phyloP scores from a whole-genome alignment of 2,113 vertebrate genomes.

The Paracanthobrama guichenoti region DNA sequence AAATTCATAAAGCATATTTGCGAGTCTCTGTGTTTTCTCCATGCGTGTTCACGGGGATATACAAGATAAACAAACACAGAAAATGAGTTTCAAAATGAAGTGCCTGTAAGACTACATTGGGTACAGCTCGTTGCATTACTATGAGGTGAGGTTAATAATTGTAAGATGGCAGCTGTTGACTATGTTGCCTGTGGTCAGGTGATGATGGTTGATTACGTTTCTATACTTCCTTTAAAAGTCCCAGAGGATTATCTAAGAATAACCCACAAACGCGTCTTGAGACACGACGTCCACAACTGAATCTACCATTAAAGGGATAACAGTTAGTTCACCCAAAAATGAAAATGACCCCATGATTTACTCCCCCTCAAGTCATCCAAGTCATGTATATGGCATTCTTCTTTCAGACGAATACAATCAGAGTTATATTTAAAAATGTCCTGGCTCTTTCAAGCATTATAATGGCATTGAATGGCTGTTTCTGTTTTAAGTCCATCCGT shows the following conservation, averaged over 20 bases:
- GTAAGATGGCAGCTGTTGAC: slow-evolving; percentile 19
- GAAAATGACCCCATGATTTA: too few relatives aligned
- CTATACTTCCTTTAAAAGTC: neutral
- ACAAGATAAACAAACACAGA: neutral
- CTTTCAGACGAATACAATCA: too few relatives aligned
- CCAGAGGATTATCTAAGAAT: neutral
- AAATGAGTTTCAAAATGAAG: neutral
- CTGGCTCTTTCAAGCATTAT: too few relatives aligned
- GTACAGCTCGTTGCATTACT: neutral
- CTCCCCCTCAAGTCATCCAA: too few relatives aligned
- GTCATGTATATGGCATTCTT: too few relatives aligned
- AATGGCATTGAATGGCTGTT: too few relatives aligned
- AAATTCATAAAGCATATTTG: neutral
- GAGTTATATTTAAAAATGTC: too few relatives aligned
- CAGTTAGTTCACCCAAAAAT: too few relatives aligned
- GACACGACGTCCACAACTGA: neutral
- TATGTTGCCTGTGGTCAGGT: neutral
- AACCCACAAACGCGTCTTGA: neutral
- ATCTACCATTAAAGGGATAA: too few relatives aligned
- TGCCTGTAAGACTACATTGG: neutral
- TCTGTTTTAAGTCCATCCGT: too few relatives aligned
- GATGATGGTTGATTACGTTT: neutral
- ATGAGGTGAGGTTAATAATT: slow-evolving; percentile 6
- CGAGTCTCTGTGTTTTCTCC: neutral
- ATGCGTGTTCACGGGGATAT: neutral